These are phyloP conservation scores for Amblyraja radiata DNA, from an alignment of 2,797 vertebrate genomes.

Conservation along the genomic window DNA sequence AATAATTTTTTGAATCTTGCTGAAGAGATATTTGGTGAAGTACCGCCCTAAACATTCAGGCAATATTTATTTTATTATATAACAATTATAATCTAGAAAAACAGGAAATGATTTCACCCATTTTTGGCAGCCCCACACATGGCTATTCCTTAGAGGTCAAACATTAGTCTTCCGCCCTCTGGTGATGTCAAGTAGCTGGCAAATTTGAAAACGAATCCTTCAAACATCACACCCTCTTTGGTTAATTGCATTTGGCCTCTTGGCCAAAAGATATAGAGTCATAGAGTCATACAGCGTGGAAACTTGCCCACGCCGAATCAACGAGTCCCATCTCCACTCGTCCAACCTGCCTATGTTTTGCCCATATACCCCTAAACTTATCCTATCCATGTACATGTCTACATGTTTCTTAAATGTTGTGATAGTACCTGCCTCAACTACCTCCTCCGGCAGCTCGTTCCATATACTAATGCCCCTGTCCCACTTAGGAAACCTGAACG, in stretches of 20 bases:
- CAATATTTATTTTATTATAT: slow-evolving; percentile 21
- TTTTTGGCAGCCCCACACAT: background rate
- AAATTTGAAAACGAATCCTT: background rate
- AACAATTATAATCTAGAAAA: slow-evolving; percentile 1
- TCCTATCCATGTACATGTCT: no score
- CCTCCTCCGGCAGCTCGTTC: no score
- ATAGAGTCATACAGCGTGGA: no score
- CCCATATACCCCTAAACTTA: no score
- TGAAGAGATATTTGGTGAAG: slow-evolving; percentile 14
- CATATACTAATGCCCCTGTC: no score
- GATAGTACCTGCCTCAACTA: no score
- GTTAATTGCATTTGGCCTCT: background rate
- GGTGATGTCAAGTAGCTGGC: background rate
- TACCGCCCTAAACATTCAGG: background rate
- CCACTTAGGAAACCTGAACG: no score
- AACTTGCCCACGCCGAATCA: no score
- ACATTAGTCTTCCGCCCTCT: background rate
- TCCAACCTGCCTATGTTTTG: no score
- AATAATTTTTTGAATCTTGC: background rate
- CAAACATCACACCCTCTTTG: background rate
- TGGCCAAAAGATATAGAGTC: no score
- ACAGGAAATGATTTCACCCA: slow-evolving; percentile 30
- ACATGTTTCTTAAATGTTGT: no score
- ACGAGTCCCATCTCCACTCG: no score
- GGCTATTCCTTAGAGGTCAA: background rate